phyloP scores from a whole-genome alignment of 2,797 vertebrate species.

The Molossus alvarezi region DNA sequence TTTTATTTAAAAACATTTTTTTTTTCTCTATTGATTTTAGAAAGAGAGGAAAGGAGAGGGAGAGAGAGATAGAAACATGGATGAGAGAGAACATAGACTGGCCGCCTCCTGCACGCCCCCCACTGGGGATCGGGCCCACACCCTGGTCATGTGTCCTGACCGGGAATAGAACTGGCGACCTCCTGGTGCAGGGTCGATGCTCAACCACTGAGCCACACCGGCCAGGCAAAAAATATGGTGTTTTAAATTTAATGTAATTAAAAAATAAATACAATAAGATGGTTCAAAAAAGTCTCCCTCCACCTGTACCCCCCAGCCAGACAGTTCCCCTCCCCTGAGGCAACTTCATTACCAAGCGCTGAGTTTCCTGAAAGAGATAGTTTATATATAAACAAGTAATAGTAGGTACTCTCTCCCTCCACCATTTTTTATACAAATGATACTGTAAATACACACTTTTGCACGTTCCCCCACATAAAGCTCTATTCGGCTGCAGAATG shows the following conservation, averaged over 20 bases:
- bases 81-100: no score
- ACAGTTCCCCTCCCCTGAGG: background rate
- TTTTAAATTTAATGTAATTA: background rate
- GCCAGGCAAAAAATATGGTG: background rate
- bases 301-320: background rate
- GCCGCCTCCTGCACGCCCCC: no score
- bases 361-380: background rate
- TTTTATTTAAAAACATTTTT: background rate
- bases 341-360: background rate
- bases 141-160: no score
- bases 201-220: no score
- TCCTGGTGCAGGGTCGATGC: no score
- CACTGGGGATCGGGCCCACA: no score
- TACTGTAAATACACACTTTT: background rate
- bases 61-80: no score
- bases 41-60: no score
- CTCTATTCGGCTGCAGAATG: background rate
- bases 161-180: no score
- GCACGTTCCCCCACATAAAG: background rate
- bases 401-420: background rate
- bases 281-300: background rate
- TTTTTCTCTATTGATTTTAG: no score
- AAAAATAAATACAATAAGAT: background rate
- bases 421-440: background rate
- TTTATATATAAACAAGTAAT: background rate